phyloP scores from a whole-genome alignment of 2,113 vertebrate species.

The Gasterosteus nipponicus region DNA sequence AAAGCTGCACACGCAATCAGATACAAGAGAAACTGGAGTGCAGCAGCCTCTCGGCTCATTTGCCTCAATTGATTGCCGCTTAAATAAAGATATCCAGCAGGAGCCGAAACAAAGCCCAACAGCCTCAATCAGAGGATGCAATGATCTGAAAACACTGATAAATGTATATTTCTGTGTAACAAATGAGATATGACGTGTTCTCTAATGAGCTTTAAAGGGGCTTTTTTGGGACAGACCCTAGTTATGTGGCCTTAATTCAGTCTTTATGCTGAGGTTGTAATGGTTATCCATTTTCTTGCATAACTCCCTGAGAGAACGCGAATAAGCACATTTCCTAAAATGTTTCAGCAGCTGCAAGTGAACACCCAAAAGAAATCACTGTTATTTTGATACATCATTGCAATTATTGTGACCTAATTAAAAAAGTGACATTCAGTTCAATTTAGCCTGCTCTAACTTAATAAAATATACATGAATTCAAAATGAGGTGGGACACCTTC shows the following conservation, averaged over 20 bases:
- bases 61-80: not conserved
- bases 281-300: not conserved
- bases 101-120: not conserved
- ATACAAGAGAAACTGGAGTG: not conserved
- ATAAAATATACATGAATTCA: not conserved
- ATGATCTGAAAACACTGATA: not conserved
- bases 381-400: not conserved
- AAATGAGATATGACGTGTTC: not conserved
- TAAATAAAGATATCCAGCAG: not conserved
- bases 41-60: not conserved
- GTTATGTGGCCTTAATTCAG: not conserved
- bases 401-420: not conserved
- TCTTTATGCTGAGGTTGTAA: not conserved
- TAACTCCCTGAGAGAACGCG: not conserved
- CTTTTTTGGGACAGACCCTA: not conserved
- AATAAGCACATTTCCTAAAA: not conserved
- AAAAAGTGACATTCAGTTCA: not conserved
- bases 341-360: not conserved
- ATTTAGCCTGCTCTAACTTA: not conserved
- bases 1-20: not conserved
- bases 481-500: constrained; percentile 6
- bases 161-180: not conserved
- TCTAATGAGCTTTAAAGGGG: not conserved
- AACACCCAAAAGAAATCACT: not conserved
- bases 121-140: not conserved